Evolutionary conservation across 2,888 invertebrate genomes (phyloP).

Genomic region (Andrena bucephala): DNA sequence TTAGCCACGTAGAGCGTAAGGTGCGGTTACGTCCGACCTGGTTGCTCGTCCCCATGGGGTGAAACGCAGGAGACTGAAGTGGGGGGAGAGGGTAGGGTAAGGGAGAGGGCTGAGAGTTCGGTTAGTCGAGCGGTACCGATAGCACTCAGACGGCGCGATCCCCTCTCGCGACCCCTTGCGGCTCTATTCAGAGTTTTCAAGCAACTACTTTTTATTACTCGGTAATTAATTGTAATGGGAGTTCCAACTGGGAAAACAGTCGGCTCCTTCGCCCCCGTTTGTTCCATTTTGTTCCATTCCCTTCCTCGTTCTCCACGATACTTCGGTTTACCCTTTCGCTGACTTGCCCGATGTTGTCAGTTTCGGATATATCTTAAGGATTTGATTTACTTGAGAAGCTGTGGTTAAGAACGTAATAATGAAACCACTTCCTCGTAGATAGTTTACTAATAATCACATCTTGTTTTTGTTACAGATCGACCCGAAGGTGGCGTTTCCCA

Average conservation of each 20-base stretch:
- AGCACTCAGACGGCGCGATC: constrained; percentile 17
- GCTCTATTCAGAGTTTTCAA: constrained; percentile 54
- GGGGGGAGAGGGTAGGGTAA: constrained; percentile 22
- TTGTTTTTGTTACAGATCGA: constrained; percentile 95
- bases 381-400: not conserved
- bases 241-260: constrained; percentile 58
- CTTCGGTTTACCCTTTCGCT: not conserved
- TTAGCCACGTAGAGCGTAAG: constrained; percentile 69
- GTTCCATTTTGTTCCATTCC: constrained; percentile 31
- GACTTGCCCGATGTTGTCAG: not conserved
- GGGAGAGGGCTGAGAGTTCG: constrained; percentile 61
- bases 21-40: constrained; percentile 67
- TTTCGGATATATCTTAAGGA: not conserved
- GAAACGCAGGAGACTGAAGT: constrained; percentile 48
- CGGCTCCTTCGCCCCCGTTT: constrained; percentile 34
- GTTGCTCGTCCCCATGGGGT: constrained; percentile 50
- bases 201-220: constrained; percentile 65
- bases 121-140: constrained; percentile 51
- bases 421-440: not conserved
- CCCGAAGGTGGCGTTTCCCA: constrained; percentile 99
- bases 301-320: not conserved
- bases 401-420: not conserved
- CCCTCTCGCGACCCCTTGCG: constrained; percentile 37
- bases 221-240: constrained; percentile 72
- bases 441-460: constrained; percentile 2